These are phyloP conservation scores for Toxonevra muliebris DNA, from an alignment of 2,888 invertebrate genomes.

Conservation along the genomic window DNA sequence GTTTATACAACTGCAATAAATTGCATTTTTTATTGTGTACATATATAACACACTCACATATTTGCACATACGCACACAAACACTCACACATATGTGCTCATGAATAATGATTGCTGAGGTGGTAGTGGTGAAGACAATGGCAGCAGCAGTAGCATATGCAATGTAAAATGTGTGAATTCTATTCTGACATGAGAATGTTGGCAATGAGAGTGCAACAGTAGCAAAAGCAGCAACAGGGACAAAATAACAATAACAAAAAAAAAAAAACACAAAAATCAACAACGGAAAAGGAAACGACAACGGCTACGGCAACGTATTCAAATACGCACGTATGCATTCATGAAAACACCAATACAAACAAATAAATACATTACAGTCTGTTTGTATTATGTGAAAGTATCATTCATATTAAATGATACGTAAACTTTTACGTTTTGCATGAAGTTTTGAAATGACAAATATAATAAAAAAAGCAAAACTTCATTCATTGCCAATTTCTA, in stretches of 20 bases:
- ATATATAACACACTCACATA: no score
- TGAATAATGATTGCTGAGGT: background rate
- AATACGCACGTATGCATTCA: constrained; percentile 4
- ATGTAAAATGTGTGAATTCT: no score
- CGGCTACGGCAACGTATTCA: constrained; percentile 15
- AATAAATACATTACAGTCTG: no score
- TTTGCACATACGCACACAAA: no score
- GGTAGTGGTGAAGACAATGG: background rate
- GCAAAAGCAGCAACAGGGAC: background rate
- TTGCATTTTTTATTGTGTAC: no score
- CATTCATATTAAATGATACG: background rate
- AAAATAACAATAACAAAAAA: constrained; percentile 1
- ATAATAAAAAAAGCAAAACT: no score
- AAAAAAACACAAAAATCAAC: constrained; percentile 4
- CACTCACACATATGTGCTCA: background rate
- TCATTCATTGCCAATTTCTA: no score
- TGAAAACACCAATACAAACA: no score
- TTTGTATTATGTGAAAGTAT: constrained; percentile 6
- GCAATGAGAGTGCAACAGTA: background rate
- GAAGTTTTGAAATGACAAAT: no score
- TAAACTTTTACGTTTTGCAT: no score
- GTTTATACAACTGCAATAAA: no score
- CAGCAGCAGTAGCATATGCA: no score
- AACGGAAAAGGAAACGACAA: constrained; percentile 1
- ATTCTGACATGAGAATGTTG: background rate